Base-by-base conservation (phyloP, 1,140 invertebrate genomes). In the Melitaea cinxia region DNA sequence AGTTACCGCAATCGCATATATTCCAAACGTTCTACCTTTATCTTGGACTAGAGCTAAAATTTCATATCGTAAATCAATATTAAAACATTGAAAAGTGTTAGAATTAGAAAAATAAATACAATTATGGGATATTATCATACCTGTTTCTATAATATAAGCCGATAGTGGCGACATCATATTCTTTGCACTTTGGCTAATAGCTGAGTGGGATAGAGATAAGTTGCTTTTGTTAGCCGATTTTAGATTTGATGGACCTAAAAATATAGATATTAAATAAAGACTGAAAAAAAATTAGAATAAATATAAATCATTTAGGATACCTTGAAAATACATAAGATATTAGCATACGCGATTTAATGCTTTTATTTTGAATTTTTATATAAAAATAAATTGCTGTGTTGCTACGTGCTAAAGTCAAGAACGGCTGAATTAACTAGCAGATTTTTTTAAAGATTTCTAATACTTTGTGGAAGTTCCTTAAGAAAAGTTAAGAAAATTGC, bases 1-100 rank as follows among this genome's bases (percentile, higher is more conserved):
- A 17, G 92, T 94, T 0, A 98, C 97, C 21, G 95, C 94, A 15
- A 98, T 94, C 0, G 97, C 96, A 88, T 99, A 99, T 58, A 98
- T 95, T 0, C 97, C 97, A 85, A 96, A 98, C 0, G 95, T 94
- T 77, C 95, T 96, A 4, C 96, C 96, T 70, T 94, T 94, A 69
- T 96, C 95, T 77, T 94, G 94, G 7, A 96, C 94, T 35, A 96
- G 88, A 47, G 94, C 94, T 94, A 72, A 68, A 91, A 71, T 15
- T 2, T 15, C 14, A 39, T 15, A 39, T 14, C 3, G 10, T 33
- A 33, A 33, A 33, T 33, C 14, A 14, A 39, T 14, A 39, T 39
- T 17, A 14, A 39, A 39, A 17, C 2, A 39, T 39, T 33, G 4
- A 37, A n/a, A 39, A n/a, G n/a, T n/a, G n/a, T n/a, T n/a, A 14